phyloP scores from a whole-genome alignment of 1,140 invertebrate genomes.

The Cydia amplana region DNA sequence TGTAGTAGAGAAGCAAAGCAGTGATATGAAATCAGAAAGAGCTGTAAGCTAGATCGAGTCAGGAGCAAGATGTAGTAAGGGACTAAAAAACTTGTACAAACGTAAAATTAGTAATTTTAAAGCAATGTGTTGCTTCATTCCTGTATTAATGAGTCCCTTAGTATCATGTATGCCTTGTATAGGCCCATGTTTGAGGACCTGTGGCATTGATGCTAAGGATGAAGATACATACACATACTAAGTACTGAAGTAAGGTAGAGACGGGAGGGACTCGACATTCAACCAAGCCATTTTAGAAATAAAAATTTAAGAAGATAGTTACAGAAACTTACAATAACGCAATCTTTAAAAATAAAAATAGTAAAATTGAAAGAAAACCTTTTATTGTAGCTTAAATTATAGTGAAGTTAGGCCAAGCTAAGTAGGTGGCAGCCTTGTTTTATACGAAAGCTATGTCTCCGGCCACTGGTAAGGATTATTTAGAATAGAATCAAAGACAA shows the following conservation, averaged over 20 bases:
- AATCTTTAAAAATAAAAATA: neutral
- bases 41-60: too few relatives aligned
- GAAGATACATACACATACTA: neutral
- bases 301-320: neutral
- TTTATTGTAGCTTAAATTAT: too few relatives aligned
- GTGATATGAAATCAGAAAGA: too few relatives aligned
- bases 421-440: too few relatives aligned
- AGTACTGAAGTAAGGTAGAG: neutral
- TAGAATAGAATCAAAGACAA: too few relatives aligned
- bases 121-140: neutral
- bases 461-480: too few relatives aligned
- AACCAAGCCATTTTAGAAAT: neutral
- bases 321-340: neutral
- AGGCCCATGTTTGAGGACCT: neutral
- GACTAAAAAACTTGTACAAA: neutral
- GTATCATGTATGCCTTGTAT: constrained; percentile 1
- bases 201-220: neutral
- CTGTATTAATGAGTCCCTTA: neutral
- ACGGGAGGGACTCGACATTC: neutral
- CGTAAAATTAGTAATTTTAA: neutral
- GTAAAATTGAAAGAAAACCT: neutral
- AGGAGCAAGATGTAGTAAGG: neutral
- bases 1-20: too few relatives aligned
- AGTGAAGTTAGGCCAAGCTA: too few relatives aligned
- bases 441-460: too few relatives aligned